Base-by-base conservation (phyloP, 2,797 vertebrate species). In the Aeoliscus strigatus region DNA sequence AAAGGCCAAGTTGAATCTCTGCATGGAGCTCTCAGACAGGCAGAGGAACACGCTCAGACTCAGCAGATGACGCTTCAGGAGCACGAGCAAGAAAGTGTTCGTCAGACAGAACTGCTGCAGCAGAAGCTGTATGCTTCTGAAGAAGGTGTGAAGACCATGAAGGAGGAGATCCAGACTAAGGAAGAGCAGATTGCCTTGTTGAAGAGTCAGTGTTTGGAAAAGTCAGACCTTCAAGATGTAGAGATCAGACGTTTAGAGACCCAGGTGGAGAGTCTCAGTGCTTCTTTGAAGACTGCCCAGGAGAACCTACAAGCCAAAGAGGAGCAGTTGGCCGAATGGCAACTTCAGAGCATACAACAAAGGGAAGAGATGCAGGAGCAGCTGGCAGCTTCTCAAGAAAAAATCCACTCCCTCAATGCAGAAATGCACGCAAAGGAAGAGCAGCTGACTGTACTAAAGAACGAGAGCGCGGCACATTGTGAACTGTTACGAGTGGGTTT, bases 201-300 rank as follows among this genome's bases (percentile, higher is more conserved):
- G 23, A 60, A 52, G 25, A 59, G 33, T 8, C 55, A 78, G 24
- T 70, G 36, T 16, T 60, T 44, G 5, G 46, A 66, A 24, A 55
- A 79, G 30, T 51, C 53, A 1, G 32, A 61, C 27, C 3, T 12
- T 5, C 16, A 69, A 3, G 46, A 85, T 2, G 75, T 91, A 14
- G 85, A 91, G 68, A 65, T 80, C 0, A 79, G 87, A 39, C 81
- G 80, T 6, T 82, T 87, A 24, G 86, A 86, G 0, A 77, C 0
- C 33, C 55, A 60, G 12, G 23, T 72, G 7, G 51, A 67, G 14
- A 1, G 2, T 33, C 54, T 84, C 8, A 2, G 13, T 16, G 51
- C 43, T 10, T 75, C 69, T 0, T 34, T 79, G 16, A 72, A 0
- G 6, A 26, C 38, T n/a, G 53, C 70, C 9, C 55, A 81, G 11